These are phyloP conservation scores for Onychomys arenicola DNA, from an alignment of 2,797 vertebrate genomes.

Conservation along the genomic window DNA sequence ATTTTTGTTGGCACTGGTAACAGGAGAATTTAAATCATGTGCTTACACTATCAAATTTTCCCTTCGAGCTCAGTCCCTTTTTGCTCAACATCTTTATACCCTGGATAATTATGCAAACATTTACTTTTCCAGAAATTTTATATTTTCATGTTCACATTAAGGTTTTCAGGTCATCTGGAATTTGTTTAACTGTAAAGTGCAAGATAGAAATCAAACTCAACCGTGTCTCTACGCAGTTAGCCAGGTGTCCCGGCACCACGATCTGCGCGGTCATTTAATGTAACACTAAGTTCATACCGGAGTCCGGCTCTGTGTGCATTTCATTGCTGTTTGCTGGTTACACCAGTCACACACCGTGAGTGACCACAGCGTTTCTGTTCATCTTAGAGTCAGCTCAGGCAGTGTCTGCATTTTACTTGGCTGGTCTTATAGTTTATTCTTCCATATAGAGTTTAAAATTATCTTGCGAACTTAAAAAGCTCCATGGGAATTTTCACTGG, in stretches of 20 bases:
- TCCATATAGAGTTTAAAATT: slow-evolving; percentile 68
- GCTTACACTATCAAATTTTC: slow-evolving; percentile 3
- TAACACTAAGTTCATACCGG: slow-evolving; percentile 49
- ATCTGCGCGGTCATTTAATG: slow-evolving; percentile 45
- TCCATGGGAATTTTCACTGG: slow-evolving; percentile 21
- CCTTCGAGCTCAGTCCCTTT: neutral
- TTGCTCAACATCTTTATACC: neutral
- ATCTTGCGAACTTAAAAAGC: slow-evolving; percentile 66
- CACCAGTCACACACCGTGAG: slow-evolving; percentile 35
- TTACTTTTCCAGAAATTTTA: slow-evolving; percentile 68
- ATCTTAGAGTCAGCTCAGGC: slow-evolving; percentile 34
- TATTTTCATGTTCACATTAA: slow-evolving; percentile 63
- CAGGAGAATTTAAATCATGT: slow-evolving; percentile 13
- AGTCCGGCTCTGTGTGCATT: slow-evolving; percentile 40
- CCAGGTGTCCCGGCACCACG: slow-evolving; percentile 31
- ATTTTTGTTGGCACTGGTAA: neutral
- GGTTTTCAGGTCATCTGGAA: slow-evolving; percentile 66
- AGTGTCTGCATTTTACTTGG: slow-evolving; percentile 76
- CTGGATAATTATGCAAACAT: slow-evolving; percentile 47
- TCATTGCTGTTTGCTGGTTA: neutral
- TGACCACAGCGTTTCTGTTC: neutral
- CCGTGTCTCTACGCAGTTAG: slow-evolving; percentile 65
- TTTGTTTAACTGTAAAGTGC: slow-evolving; percentile 70
- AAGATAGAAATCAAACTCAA: slow-evolving; percentile 73
- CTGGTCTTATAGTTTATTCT: slow-evolving; percentile 69